These are phyloP conservation scores for Exocentrus adspersus DNA, from an alignment of 2,888 invertebrate genomes.

Conservation along the genomic window DNA sequence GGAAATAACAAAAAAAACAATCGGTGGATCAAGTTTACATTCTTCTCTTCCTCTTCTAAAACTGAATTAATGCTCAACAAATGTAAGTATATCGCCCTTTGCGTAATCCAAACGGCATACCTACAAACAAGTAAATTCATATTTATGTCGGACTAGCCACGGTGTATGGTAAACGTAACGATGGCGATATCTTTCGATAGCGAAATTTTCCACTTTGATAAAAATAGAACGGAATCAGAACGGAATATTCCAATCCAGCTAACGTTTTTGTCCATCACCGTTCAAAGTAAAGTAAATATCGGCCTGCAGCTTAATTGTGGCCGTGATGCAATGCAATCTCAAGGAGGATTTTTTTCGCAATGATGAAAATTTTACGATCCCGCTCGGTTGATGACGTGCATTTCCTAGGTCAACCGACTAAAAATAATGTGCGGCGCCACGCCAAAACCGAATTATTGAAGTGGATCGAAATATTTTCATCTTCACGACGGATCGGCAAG, in stretches of 20 bases:
- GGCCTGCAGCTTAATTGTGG: neutral
- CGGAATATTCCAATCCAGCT: too few species aligned
- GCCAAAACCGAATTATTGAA: conserved; percentile 12
- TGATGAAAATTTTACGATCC: conserved; percentile 6
- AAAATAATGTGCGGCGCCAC: conserved; percentile 8
- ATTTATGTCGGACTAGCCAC: too few species aligned
- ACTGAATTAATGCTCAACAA: too few species aligned
- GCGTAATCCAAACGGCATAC: too few species aligned
- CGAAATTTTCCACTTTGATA: neutral
- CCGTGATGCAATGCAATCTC: neutral
- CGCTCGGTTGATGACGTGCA: conserved; percentile 13
- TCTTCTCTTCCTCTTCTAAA: too few species aligned
- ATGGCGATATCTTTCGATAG: neutral
- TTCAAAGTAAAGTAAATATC: neutral
- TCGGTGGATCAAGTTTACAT: too few species aligned
- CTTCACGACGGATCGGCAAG: neutral
- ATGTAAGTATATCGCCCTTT: too few species aligned
- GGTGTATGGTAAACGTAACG: too few species aligned
- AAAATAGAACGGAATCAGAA: too few species aligned
- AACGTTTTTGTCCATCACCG: neutral
- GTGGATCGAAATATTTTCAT: conserved; percentile 8
- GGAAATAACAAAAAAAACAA: too few species aligned
- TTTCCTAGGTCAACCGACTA: conserved; percentile 26
- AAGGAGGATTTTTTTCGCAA: neutral
- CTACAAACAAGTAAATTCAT: too few species aligned